Conservation (phyloP, 2,797 vertebrate genomes). For the Coluber constrictor region DNA sequence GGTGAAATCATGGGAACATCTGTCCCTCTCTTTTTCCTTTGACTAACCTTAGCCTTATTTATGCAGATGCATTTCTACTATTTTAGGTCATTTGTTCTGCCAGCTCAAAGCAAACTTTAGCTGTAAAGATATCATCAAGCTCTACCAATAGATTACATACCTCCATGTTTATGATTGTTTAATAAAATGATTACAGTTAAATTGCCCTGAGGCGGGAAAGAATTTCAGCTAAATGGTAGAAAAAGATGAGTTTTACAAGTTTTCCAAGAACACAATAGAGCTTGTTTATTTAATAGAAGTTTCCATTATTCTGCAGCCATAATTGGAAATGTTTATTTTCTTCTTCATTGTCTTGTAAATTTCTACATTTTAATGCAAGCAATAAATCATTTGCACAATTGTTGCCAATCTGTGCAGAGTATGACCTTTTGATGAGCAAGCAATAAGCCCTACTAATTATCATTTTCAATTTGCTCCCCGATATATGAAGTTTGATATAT, state of each 20-base stretch:
- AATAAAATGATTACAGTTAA: not conserved
- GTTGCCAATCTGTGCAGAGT: not conserved
- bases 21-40: not conserved
- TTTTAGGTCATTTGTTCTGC: not conserved
- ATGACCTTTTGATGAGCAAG: not conserved
- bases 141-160: not conserved
- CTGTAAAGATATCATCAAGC: not conserved
- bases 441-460: not conserved
- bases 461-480: not conserved
- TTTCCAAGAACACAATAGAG: not conserved
- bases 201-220: not conserved
- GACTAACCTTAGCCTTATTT: not conserved
- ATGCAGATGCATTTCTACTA: not conserved
- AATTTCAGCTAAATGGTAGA: not conserved
- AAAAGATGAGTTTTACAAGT: not conserved
- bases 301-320: not conserved
- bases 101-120: not conserved
- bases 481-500: not conserved
- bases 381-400: not conserved
- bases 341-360: not conserved
- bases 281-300: not conserved
- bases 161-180: not conserved
- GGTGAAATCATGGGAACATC: not conserved
- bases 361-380: not conserved
- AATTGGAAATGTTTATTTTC: not conserved